These are phyloP conservation scores for Campopleginae sp. DNA, from an alignment of 2,888 invertebrate genomes.

Conservation along the genomic window DNA sequence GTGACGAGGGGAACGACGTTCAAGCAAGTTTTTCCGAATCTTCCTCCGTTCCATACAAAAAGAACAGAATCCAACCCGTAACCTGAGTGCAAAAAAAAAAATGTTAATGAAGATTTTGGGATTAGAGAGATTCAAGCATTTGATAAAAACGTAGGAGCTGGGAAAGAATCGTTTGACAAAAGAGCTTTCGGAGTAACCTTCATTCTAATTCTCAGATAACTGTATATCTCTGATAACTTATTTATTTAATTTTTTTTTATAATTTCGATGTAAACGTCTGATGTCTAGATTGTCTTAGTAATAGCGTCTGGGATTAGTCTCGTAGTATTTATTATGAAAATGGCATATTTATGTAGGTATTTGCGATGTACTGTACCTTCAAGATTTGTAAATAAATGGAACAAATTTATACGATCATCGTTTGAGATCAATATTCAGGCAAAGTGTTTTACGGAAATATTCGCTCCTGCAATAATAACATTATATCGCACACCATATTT, in stretches of 20 bases:
- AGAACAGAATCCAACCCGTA: not conserved
- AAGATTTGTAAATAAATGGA: conserved; percentile 51
- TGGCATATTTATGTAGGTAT: conserved; percentile 31
- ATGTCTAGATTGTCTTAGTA: conserved; percentile 32
- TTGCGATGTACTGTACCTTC: conserved; percentile 22
- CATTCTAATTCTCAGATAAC: not conserved
- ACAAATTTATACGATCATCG: not conserved
- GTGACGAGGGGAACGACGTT: not conserved
- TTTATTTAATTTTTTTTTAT: conserved; percentile 34
- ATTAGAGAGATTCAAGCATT: not conserved
- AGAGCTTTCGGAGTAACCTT: not conserved
- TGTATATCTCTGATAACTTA: conserved; percentile 29
- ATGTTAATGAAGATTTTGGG: not conserved
- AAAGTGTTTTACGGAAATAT: not conserved
- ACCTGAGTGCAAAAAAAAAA: not conserved
- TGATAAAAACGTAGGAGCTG: not conserved
- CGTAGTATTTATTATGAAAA: conserved; percentile 33
- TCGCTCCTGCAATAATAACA: not conserved
- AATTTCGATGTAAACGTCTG: conserved; percentile 48
- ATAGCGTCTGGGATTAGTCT: conserved; percentile 23
- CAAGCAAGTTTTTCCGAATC: not conserved
- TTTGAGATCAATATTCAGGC: not conserved
- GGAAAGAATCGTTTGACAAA: not conserved
- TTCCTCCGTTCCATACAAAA: not conserved
- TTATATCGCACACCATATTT: conserved; percentile 3